Conservation (phyloP, 1,140 invertebrate genomes). For the Drosophila persimilis region DNA sequence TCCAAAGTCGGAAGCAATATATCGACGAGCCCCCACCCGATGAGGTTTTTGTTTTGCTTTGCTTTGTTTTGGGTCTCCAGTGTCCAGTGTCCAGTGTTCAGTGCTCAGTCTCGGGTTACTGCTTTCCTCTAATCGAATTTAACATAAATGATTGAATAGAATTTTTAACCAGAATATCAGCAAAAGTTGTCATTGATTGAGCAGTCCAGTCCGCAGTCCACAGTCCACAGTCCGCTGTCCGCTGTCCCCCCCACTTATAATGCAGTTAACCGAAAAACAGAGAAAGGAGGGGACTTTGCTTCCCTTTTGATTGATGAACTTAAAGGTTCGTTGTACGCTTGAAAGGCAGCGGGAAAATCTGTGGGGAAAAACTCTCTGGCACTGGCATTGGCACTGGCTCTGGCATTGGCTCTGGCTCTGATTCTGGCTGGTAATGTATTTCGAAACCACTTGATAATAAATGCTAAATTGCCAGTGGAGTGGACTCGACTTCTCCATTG, state of each 20-base stretch:
- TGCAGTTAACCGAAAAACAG: conserved; percentile 27
- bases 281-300: conserved; percentile 9
- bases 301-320: conserved; percentile 54
- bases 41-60: conserved; percentile 46
- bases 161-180: conserved; percentile 69
- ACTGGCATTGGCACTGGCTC: too few species aligned
- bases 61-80: background rate
- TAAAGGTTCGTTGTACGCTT: conserved; percentile 48
- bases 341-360: conserved; percentile 8
- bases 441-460: conserved; percentile 77
- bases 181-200: conserved; percentile 73
- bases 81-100: background rate
- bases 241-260: conserved; percentile 3
- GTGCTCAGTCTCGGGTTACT: conserved; percentile 1
- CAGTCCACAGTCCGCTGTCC: background rate
- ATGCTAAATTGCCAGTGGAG: conserved; percentile 65
- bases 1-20: conserved; percentile 36
- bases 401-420: too few species aligned
- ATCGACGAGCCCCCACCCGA: conserved; percentile 34
- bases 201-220: conserved; percentile 10
- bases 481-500: conserved; percentile 37
- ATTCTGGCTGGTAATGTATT: conserved; percentile 56
- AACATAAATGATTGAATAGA: conserved; percentile 79
- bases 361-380: too few species aligned
- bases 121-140: conserved; percentile 73